phyloP scores from a whole-genome alignment of 1,140 invertebrate genomes.

The Panagrolaimus sp. region DNA sequence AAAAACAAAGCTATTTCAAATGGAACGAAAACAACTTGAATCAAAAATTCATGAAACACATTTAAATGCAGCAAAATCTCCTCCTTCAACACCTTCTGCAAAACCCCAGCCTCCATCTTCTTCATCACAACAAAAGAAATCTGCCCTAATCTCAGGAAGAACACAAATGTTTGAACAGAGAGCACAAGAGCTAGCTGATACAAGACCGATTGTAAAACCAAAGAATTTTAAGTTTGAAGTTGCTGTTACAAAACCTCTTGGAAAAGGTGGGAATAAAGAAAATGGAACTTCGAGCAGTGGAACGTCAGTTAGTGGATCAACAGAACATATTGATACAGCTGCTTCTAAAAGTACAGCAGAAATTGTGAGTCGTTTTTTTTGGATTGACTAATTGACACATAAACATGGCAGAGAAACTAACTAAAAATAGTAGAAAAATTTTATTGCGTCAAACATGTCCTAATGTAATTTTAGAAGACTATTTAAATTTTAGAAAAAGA shows the following conservation, averaged over 20 bases:
- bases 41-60: conserved; percentile 32
- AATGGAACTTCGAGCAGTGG: conserved; percentile 4
- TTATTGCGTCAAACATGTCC: no score
- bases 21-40: conserved; percentile 30
- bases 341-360: neutral
- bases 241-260: conserved; percentile 2
- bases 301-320: neutral
- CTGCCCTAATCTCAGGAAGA: conserved; percentile 24
- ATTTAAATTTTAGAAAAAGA: no score
- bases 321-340: neutral
- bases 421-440: no score
- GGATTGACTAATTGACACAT: no score
- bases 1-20: conserved; percentile 35
- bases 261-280: conserved; percentile 4
- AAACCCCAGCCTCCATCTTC: conserved; percentile 21
- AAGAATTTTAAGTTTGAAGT: conserved; percentile 45
- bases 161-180: conserved; percentile 41
- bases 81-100: conserved; percentile 4
- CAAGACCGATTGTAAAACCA: conserved; percentile 30
- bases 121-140: neutral
- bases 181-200: conserved; percentile 22
- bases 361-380: conserved; percentile 12
- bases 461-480: no score
- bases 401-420: no score
- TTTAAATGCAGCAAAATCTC: conserved; percentile 18